Evolutionary conservation across 2,797 vertebrate genomes (phyloP).

Genomic region (Rallus crepitans): DNA sequence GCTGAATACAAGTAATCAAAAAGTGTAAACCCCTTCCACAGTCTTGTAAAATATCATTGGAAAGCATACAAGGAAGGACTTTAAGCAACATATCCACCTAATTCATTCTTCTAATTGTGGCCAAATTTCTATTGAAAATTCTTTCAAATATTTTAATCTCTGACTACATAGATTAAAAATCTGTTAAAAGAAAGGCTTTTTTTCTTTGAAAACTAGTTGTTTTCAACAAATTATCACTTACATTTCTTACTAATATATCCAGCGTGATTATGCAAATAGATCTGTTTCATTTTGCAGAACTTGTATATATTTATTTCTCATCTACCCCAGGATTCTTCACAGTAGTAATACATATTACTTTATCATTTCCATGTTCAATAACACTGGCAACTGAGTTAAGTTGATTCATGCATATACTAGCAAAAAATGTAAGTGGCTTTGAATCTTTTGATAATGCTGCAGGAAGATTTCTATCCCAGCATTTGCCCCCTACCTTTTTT

Average conservation of each 20-base stretch:
- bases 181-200: not conserved
- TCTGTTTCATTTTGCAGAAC: not conserved
- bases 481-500: slow-evolving; percentile 5
- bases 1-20: not conserved
- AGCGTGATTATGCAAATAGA: not conserved
- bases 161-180: not conserved
- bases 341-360: slow-evolving; percentile 6
- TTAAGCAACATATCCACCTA: not conserved
- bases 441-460: slow-evolving; percentile 61
- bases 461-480: slow-evolving; percentile 44
- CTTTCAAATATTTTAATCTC: not conserved
- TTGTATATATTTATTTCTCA: slow-evolving; percentile 41
- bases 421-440: slow-evolving; percentile 5
- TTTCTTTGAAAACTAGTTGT: not conserved
- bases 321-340: slow-evolving; percentile 21
- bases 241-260: not conserved
- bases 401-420: slow-evolving; percentile 53
- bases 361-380: slow-evolving; percentile 25
- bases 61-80: not conserved
- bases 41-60: not conserved
- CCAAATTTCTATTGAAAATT: not conserved
- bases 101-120: not conserved
- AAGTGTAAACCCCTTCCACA: not conserved
- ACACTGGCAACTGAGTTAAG: slow-evolving; percentile 51
- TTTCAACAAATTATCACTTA: not conserved